Evolutionary conservation across 2,113 vertebrate genomes (phyloP).

Genomic region (Narcine bancroftii): DNA sequence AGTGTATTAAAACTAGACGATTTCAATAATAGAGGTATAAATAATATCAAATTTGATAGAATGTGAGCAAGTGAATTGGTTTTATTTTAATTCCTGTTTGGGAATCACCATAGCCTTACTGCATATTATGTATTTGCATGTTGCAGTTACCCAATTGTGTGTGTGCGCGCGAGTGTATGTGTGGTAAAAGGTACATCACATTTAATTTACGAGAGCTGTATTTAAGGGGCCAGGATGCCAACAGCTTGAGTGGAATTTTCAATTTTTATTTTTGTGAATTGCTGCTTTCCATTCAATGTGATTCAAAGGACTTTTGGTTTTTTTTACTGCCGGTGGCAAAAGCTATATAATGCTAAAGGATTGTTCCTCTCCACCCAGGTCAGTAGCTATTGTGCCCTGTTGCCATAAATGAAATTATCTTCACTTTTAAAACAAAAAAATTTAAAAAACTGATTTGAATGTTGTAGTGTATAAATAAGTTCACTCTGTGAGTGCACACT

Average conservation of each 20-base stretch:
- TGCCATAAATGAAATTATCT: constrained; percentile 67
- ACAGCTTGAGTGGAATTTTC: constrained; percentile 63
- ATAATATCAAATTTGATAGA: constrained; percentile 33
- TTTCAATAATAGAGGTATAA: background rate
- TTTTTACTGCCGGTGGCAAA: constrained; percentile 70
- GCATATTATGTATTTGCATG: constrained; percentile 63
- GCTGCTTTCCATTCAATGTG: constrained; percentile 69
- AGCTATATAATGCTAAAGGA: constrained; percentile 50
- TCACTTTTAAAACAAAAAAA: constrained; percentile 60
- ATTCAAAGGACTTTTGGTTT: constrained; percentile 65
- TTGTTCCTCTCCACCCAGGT: background rate
- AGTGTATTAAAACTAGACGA: constrained; percentile 25
- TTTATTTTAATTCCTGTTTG: constrained; percentile 40
- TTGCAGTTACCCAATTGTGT: constrained; percentile 41
- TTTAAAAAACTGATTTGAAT: constrained; percentile 84
- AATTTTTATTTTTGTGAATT: constrained; percentile 58
- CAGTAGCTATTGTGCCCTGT: constrained; percentile 60
- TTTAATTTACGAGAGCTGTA: constrained; percentile 61
- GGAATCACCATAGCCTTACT: constrained; percentile 78
- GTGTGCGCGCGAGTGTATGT: constrained; percentile 39
- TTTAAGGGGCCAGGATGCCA: constrained; percentile 82
- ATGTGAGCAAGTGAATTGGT: constrained; percentile 23
- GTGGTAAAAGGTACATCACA: constrained; percentile 47
- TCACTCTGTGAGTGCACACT: constrained; percentile 99
- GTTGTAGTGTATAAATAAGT: constrained; percentile 98